These are phyloP conservation scores for Cosmia trapezina DNA, from an alignment of 2,888 invertebrate species.

Conservation along the genomic window DNA sequence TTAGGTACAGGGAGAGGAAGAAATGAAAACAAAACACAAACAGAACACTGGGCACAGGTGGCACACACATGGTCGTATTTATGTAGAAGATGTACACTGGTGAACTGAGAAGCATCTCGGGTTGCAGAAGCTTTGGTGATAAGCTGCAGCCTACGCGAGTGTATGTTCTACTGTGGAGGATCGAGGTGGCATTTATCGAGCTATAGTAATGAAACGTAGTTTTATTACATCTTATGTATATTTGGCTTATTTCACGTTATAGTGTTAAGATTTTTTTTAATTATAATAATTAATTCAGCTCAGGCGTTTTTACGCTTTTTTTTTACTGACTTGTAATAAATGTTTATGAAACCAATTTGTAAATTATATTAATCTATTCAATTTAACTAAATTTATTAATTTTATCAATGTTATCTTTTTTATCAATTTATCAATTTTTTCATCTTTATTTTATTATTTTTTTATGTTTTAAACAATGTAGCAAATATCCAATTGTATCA, in stretches of 20 bases:
- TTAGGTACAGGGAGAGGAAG: slow-evolving; percentile 73
- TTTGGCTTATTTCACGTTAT: not conserved
- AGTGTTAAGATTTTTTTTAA: not conserved
- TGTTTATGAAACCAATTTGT: not conserved
- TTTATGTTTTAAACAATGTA: too few relatives aligned
- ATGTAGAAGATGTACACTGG: slow-evolving; percentile 14
- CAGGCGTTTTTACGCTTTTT: not conserved
- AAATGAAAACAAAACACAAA: slow-evolving; percentile 61
- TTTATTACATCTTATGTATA: not conserved
- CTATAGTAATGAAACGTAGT: not conserved
- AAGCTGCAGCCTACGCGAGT: slow-evolving; percentile 33
- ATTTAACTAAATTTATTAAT: too few relatives aligned
- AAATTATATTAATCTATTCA: too few relatives aligned
- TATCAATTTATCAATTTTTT: too few relatives aligned
- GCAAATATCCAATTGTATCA: too few relatives aligned
- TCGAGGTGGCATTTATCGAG: not conserved
- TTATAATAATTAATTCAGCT: not conserved
- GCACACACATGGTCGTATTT: slow-evolving; percentile 34
- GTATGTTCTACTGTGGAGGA: slow-evolving; percentile 19
- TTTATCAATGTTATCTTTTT: too few relatives aligned
- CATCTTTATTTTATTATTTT: too few relatives aligned
- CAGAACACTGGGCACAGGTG: slow-evolving; percentile 45
- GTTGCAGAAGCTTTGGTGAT: slow-evolving; percentile 83
- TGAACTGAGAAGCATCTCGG: slow-evolving; percentile 65
- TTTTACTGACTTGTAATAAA: not conserved